Conservation (phyloP, 1,140 invertebrate genomes). For the Heliconius hermathena region DNA sequence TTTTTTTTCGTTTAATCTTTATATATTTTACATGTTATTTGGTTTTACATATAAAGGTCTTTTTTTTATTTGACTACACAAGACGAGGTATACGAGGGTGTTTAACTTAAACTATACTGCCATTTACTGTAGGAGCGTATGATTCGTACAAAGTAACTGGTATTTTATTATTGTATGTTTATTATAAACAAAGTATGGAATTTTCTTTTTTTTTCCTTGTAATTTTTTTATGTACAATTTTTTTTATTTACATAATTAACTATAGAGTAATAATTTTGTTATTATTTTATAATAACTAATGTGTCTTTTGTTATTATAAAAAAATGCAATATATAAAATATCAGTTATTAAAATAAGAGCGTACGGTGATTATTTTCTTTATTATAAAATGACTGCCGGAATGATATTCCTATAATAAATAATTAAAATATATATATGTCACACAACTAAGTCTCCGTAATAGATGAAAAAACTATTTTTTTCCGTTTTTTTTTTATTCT, state of each 20-base stretch:
- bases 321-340: neutral
- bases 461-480: neutral
- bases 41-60: neutral
- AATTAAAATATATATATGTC: neutral
- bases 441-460: neutral
- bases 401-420: neutral
- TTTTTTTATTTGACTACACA: neutral
- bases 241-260: neutral
- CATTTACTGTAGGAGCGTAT: conserved; percentile 8
- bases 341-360: neutral
- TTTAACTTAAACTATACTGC: conserved; percentile 7
- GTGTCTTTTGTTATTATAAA: neutral
- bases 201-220: neutral
- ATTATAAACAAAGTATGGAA: neutral
- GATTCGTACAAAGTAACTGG: neutral
- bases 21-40: neutral
- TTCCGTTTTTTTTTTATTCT: neutral
- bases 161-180: neutral
- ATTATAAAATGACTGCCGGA: neutral
- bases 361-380: neutral
- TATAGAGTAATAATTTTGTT: no score
- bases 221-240: neutral
- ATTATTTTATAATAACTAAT: neutral
- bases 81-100: neutral
- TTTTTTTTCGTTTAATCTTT: neutral